Base-by-base conservation (phyloP, 2,888 invertebrate species). In the Diabrotica balteata region DNA sequence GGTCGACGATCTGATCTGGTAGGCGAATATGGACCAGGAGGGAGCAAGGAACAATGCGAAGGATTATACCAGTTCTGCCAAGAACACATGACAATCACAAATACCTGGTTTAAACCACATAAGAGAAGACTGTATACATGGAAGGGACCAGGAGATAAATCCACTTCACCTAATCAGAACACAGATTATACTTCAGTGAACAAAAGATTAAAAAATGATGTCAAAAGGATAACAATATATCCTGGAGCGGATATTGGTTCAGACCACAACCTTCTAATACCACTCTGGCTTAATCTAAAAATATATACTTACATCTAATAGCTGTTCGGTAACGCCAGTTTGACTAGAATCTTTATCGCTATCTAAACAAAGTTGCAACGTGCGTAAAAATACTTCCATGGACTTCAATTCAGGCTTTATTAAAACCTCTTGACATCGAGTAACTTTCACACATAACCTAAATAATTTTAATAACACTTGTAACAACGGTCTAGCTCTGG, bases 381-480 rank as follows among this genome's bases (percentile, higher is more conserved):
- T 94, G 77, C 93, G 93, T 68, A 97, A 87, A 76, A 96, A 87
- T 32, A 93, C 92, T 59, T 92, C 91, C 78, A 96, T 90, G 8
- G 96, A 93, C 62, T 92, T 91, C 73, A 96, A 86, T 80, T 93
- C 91, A 0, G 96, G 95, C 72, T 93, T 91, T 66, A 95, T 94
- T 7, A 98, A 87, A 69, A 95, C 93, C 82, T 94, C 91, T 82
- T 97, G 93, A 84, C 97, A 96, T 70, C 90, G 90, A 54, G 92
- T 90, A 57, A 95, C 94, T 86, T 97, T 97, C 61, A 96, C 93
- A 82, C 96, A 95, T 76, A 96, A 89, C 63, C 93, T 88, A 83
- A 98, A 92, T 73, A 98, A 86, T 80, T 97, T 97, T 52, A 98
- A 86, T 49, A 98, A 86, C 0, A 98, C 97, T 68, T 93, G 93